Evolutionary conservation across 2,113 vertebrate species (phyloP).

Genomic region (Neolamprologus variostigma): DNA sequence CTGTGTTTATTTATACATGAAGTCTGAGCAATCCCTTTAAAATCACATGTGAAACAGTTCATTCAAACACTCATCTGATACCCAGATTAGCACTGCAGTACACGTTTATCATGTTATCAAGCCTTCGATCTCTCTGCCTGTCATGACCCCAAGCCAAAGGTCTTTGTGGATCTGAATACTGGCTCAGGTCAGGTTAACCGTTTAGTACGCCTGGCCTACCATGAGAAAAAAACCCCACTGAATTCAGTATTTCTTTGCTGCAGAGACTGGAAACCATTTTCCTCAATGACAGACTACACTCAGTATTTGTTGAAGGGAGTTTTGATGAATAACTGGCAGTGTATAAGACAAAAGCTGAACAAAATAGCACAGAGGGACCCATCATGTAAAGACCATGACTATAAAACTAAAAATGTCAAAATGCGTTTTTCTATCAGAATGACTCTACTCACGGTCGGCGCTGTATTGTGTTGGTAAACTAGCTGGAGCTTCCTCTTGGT

Average conservation of each 20-base stretch:
- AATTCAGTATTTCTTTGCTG: background rate
- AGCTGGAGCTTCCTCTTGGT: slow-evolving; percentile 51
- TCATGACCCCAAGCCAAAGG: background rate
- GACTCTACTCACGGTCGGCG: slow-evolving; percentile 82
- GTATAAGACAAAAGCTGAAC: background rate
- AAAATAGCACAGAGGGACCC: background rate
- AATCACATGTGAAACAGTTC: background rate
- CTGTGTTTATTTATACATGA: background rate
- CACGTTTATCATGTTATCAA: background rate
- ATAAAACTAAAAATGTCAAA: background rate
- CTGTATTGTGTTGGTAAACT: slow-evolving; percentile 75
- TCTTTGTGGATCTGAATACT: background rate
- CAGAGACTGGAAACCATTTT: background rate
- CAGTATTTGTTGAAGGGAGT: background rate
- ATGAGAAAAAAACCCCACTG: background rate
- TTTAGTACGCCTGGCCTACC: background rate
- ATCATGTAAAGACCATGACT: background rate
- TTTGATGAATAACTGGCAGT: background rate
- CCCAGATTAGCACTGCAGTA: background rate
- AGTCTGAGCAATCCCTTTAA: background rate
- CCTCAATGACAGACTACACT: background rate
- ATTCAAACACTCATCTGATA: background rate
- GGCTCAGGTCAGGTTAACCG: background rate
- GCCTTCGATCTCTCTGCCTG: background rate
- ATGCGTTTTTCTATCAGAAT: background rate